These are phyloP conservation scores for Nannospalax galili DNA, from an alignment of 2,113 vertebrate species.

Conservation along the genomic window DNA sequence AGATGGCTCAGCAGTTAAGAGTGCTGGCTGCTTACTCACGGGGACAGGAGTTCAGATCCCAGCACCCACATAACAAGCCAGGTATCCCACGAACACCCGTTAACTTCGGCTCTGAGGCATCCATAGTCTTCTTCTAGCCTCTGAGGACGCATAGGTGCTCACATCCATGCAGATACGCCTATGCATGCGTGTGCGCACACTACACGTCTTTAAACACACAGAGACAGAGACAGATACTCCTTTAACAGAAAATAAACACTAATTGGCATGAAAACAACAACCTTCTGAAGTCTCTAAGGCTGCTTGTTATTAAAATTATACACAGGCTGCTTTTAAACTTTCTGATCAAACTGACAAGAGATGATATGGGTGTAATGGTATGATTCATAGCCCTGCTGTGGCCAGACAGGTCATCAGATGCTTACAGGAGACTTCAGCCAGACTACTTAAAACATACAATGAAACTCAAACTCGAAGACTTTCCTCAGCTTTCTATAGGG, in stretches of 20 bases:
- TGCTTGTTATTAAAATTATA: not conserved
- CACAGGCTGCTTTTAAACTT: conserved; percentile 14
- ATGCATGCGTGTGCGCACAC: no score
- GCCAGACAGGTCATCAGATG: not conserved
- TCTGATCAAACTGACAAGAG: not conserved
- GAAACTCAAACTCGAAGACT: not conserved
- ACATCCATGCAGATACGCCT: not conserved
- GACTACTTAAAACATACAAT: conserved; percentile 23
- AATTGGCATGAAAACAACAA: not conserved
- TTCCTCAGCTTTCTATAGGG: not conserved
- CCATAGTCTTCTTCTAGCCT: not conserved
- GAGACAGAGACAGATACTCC: not conserved
- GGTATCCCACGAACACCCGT: not conserved
- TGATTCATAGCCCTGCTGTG: not conserved
- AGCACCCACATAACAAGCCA: not conserved
- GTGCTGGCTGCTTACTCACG: not conserved
- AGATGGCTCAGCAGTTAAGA: not conserved
- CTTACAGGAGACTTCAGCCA: not conserved
- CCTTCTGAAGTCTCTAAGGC: not conserved
- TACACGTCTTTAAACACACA: not conserved
- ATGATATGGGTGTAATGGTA: not conserved
- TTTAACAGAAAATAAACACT: not conserved
- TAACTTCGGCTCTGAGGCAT: not conserved
- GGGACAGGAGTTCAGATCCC: not conserved
- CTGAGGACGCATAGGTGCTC: not conserved